Base-by-base conservation (phyloP, 2,113 vertebrate genomes). In the Zonotrichia leucophrys region DNA sequence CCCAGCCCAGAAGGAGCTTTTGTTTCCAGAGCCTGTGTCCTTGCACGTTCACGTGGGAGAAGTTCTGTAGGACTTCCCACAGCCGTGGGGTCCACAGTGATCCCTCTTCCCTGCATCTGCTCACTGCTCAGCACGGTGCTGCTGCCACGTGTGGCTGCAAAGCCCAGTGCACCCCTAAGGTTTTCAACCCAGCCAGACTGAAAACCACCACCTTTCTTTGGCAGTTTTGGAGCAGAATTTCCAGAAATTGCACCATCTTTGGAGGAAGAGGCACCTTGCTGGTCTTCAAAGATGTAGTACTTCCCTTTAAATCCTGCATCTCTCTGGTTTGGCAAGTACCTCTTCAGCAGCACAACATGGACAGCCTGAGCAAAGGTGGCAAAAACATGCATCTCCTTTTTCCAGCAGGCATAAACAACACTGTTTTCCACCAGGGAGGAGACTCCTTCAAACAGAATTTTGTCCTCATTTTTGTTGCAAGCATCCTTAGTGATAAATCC, bases 311-410 rank as follows among this genome's bases (percentile, higher is more conserved):
- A 97, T 4, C 3, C 31, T 13, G 7, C 77, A 31, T 52, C 56
- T 14, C 30, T 86, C 46, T 3, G 14, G n/a, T 44, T 35, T 23
- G 27, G 35, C 59, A 88, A 23, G 42, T 90, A 21, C 15, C 53
- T 92, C 82, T 92, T 93, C 25, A 96, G 90, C 64, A 96, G 19
- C 37, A 95, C 88, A 2, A 96, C 19, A 0, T 55, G 89, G 44
- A 96, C 95, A 66, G 81, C 95, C 47, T 53, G 58, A 23, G 95
- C 95, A 50, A 95, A 94, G 17, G 94, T 95, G 73, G 94, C 90
- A 81, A 96, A 96, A 42, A 87, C 69, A 0, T 95, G 70, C 1
- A 5, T 42, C 50, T 92, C 55, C 91, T 85, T 92, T 30, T 74
- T 64, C 95, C 95, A 96, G 88, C 95, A 97, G 74, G 94, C 93